Conservation (phyloP, 2,888 invertebrate genomes). For the Gastrophysa polygoni region DNA sequence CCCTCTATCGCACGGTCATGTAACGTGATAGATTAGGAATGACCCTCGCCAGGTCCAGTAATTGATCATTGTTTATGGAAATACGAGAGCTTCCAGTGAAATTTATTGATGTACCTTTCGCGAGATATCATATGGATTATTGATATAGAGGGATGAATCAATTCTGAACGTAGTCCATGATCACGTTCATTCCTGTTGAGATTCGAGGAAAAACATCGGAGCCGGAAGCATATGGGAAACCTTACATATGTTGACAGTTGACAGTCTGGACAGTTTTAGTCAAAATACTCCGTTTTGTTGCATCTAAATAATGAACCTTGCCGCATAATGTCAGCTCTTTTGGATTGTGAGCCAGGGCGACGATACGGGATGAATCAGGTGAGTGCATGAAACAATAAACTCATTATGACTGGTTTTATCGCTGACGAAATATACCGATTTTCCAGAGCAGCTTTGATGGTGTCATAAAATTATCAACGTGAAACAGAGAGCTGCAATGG, state of each 20-base stretch:
- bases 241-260: no score
- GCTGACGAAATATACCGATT: constrained; percentile 24
- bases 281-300: background rate
- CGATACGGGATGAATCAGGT: constrained; percentile 17
- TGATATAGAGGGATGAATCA: background rate
- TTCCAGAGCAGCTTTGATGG: constrained; percentile 18
- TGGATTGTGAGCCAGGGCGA: background rate
- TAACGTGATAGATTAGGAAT: constrained; percentile 46
- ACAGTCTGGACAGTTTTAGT: no score
- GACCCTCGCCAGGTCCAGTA: constrained; percentile 41
- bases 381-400: constrained; percentile 25
- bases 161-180: no score
- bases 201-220: no score
- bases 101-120: constrained; percentile 1
- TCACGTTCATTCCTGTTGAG: no score
- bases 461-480: constrained; percentile 38
- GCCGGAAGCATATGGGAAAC: no score
- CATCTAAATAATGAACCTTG: constrained; percentile 13
- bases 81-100: background rate
- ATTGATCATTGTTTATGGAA: constrained; percentile 39
- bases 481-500: constrained; percentile 35
- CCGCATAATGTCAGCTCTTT: constrained; percentile 10
- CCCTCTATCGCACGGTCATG: constrained; percentile 49
- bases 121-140: background rate
- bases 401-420: constrained; percentile 26